A percentile compares a stretch with the other conserved stretches of the same genome.
Evolutionary conservation across 2,888 invertebrate genomes (phyloP).

Genomic region (Meliscaeva auricollis): DNA sequence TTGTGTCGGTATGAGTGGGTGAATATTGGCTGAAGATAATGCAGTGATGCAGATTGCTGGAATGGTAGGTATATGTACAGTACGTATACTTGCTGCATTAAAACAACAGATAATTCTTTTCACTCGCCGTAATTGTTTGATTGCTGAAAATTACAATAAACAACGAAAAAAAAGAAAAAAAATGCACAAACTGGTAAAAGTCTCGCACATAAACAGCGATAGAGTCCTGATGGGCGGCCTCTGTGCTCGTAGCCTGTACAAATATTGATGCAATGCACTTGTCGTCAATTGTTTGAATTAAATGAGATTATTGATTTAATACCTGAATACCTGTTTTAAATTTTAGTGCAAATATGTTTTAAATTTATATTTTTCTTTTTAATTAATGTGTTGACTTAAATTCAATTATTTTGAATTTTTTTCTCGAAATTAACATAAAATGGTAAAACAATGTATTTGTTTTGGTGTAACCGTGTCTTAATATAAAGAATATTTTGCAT

Average conservation of each 20-base stretch:
- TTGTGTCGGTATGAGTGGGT: background rate
- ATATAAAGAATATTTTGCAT: too few species aligned
- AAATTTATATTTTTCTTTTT: background rate
- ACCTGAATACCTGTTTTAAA: constrained; percentile 8
- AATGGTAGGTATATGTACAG: background rate
- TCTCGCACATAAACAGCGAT: background rate
- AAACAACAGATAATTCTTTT: constrained; percentile 24
- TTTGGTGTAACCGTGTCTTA: too few species aligned
- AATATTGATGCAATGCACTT: constrained; percentile 5
- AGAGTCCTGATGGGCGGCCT: background rate
- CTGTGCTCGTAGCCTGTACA: background rate
- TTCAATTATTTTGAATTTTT: background rate
- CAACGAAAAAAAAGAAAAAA: background rate
- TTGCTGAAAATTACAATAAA: constrained; percentile 13
- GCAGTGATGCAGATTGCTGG: background rate
- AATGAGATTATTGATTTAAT: background rate
- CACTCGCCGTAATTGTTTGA: constrained; percentile 3
- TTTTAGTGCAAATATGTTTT: background rate
- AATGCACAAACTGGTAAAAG: background rate
- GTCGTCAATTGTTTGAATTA: background rate
- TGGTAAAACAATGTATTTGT: too few species aligned
- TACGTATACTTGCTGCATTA: background rate
- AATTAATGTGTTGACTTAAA: background rate
- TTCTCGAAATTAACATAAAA: background rate
- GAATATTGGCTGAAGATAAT: constrained; percentile 38